These are phyloP conservation scores for Menidia menidia DNA, from an alignment of 2,797 vertebrate genomes.

Conservation along the genomic window DNA sequence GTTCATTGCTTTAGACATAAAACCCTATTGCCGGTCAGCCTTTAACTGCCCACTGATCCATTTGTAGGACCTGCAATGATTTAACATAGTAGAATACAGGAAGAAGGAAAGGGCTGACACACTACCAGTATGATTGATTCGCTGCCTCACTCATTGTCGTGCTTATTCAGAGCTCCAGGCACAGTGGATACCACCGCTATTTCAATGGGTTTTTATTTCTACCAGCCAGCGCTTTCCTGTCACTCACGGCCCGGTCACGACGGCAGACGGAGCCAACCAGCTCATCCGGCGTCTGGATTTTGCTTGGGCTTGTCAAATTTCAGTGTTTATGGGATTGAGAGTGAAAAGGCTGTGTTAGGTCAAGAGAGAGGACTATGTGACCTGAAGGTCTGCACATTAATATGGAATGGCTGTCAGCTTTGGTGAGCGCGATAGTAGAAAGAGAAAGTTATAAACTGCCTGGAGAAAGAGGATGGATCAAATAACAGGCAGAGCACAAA, in stretches of 20 bases:
- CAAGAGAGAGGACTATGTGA: conserved; percentile 4
- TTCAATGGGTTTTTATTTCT: conserved; percentile 57
- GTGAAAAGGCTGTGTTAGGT: conserved; percentile 14
- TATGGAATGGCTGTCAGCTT: conserved; percentile 2
- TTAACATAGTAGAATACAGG: conserved; percentile 43
- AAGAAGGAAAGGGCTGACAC: conserved; percentile 62
- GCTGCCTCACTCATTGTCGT: conserved; percentile 49
- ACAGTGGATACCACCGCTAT: conserved; percentile 53
- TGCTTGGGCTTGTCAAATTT: conserved; percentile 20
- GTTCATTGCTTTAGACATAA: conserved; percentile 25
- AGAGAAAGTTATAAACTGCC: not conserved
- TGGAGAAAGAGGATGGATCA: conserved; percentile 27
- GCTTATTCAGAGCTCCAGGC: conserved; percentile 66
- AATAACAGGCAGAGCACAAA: conserved; percentile 46
- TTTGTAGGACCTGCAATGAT: conserved; percentile 59
- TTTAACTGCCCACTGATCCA: conserved; percentile 52
- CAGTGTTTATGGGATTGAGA: not conserved
- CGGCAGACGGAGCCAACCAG: conserved; percentile 34
- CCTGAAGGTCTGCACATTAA: conserved; percentile 3
- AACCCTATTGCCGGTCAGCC: conserved; percentile 44
- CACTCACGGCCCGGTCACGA: conserved; percentile 49
- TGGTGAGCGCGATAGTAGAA: conserved; percentile 10
- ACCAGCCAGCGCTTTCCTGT: conserved; percentile 54
- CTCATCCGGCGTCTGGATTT: conserved; percentile 31
- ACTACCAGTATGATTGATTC: conserved; percentile 65